Percentiles rank a stretch among this genome's conserved stretches.
phyloP scores from a whole-genome alignment of 1,140 invertebrate species.

The Gryllus bimaculatus region DNA sequence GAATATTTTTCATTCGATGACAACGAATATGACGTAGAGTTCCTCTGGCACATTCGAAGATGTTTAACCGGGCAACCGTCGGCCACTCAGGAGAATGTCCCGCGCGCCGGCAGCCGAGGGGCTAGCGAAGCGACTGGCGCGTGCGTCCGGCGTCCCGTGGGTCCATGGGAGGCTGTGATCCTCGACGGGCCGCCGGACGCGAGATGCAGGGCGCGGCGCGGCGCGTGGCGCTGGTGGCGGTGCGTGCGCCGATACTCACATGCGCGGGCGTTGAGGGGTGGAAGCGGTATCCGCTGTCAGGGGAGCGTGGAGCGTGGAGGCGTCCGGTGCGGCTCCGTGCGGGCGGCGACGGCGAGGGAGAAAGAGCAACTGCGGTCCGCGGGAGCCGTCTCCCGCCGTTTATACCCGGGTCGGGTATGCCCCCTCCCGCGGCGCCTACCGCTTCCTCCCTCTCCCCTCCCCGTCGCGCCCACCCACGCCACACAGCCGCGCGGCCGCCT shows the following conservation, averaged over 20 bases:
- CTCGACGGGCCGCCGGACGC: no score
- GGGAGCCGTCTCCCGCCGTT: not conserved
- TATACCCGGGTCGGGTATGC: not conserved
- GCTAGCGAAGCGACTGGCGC: not conserved
- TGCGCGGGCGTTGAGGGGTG: not conserved
- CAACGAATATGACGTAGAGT: no score
- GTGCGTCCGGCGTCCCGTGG: not conserved
- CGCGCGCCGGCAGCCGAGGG: no score
- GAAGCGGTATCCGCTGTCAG: not conserved
- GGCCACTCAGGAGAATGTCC: no score
- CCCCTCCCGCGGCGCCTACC: not conserved
- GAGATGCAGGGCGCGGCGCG: no score
- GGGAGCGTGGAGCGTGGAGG: not conserved
- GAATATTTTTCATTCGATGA: no score
- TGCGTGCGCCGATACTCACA: not conserved
- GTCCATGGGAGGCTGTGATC: not conserved
- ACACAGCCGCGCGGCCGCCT: not conserved
- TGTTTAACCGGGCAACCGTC: no score
- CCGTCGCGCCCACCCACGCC: not conserved
- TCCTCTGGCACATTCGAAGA: no score
- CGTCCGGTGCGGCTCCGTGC: not conserved
- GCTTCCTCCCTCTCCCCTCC: not conserved
- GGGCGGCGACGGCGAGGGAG: not conserved
- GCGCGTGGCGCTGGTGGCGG: no score
- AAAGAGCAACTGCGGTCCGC: not conserved